These are phyloP conservation scores for Coptodon rendalli DNA, from an alignment of 2,113 vertebrate species.

Conservation along the genomic window DNA sequence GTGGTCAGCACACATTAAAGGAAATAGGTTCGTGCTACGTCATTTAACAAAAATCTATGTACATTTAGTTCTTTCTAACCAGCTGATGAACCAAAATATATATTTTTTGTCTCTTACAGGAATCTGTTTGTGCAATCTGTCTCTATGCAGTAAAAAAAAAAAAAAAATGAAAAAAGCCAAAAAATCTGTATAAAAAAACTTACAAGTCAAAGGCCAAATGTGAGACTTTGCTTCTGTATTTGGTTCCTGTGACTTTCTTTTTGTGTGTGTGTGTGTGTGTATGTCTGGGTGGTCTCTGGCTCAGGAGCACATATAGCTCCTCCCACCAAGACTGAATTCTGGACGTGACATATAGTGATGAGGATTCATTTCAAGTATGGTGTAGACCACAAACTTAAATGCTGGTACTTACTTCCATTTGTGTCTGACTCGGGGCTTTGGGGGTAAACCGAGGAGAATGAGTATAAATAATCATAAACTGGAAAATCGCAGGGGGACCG, in stretches of 20 bases:
- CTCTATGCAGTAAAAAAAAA: neutral
- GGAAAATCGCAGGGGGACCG: slow-evolving; percentile 31
- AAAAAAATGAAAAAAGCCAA: neutral
- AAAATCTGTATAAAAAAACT: neutral
- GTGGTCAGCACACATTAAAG: neutral
- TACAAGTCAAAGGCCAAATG: neutral
- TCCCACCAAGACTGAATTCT: slow-evolving; percentile 5
- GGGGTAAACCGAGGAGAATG: slow-evolving; percentile 23
- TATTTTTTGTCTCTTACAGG: neutral
- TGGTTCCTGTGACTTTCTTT: neutral
- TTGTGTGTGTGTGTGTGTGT: neutral
- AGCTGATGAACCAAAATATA: neutral
- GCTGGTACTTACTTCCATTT: slow-evolving; percentile 3
- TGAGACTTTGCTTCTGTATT: slow-evolving; percentile 3
- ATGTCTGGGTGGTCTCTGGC: slow-evolving; percentile 53
- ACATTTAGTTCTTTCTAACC: neutral
- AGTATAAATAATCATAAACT: slow-evolving; percentile 41
- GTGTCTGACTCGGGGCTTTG: neutral
- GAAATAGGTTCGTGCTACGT: neutral
- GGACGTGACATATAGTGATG: neutral
- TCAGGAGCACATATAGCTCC: neutral
- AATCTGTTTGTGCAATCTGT: neutral
- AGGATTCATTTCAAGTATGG: neutral
- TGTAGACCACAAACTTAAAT: neutral
- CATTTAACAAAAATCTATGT: neutral